Conservation (phyloP, 2,113 vertebrate genomes). For the Ammodytes marinus region DNA sequence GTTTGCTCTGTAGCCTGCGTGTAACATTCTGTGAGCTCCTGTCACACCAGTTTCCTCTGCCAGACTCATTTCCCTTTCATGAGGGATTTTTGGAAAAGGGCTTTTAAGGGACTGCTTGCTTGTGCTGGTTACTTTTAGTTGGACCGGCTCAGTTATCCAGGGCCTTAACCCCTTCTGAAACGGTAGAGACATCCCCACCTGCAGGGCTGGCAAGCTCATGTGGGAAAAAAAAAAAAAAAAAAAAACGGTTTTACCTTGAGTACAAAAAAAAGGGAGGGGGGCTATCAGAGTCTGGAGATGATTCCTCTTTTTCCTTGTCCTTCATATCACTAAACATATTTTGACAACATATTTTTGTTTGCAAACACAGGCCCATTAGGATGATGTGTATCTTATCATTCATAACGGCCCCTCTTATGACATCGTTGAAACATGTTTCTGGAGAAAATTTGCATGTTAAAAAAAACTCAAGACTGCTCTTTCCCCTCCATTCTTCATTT, state of each 20-base stretch:
- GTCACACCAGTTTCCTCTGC: constrained; percentile 73
- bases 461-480: constrained; percentile 13
- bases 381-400: constrained; percentile 14
- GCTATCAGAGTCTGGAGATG: constrained; percentile 35
- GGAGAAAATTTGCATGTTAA: constrained; percentile 23
- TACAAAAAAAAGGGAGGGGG: constrained; percentile 9
- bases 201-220: constrained; percentile 58
- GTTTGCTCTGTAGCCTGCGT: constrained; percentile 74
- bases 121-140: constrained; percentile 75
- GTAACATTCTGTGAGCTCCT: constrained; percentile 75
- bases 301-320: constrained; percentile 37
- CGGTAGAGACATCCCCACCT: constrained; percentile 70
- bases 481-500: constrained; percentile 10
- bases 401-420: constrained; percentile 17
- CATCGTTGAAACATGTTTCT: constrained; percentile 15
- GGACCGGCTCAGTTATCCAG: constrained; percentile 69
- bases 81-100: constrained; percentile 70
- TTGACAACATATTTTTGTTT: neutral
- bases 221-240: constrained; percentile 55
- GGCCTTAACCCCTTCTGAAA: constrained; percentile 54
- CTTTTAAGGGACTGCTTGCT: constrained; percentile 72
- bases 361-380: neutral
- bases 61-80: constrained; percentile 79
- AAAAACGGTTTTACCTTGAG: constrained; percentile 49
- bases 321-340: constrained; percentile 25